Percentiles rank a stretch among this genome's conserved stretches.
Conservation (phyloP, 2,888 invertebrate species). For the Selenia dentaria region DNA sequence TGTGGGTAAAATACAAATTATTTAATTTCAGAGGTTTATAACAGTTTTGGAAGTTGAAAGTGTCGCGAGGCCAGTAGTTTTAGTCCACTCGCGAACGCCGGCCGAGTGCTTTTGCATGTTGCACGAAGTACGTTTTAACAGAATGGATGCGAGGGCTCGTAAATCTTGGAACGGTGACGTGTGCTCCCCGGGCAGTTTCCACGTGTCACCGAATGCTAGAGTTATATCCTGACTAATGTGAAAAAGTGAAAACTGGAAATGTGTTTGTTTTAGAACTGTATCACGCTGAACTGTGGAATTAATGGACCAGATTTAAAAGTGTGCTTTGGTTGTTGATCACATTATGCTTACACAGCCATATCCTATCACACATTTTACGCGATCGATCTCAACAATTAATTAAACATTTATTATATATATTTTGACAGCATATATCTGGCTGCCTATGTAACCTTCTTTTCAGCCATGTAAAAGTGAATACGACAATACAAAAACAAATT, state of each 20-base stretch:
- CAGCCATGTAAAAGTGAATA: too few relatives aligned
- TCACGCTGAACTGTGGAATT: neutral
- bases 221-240: constrained; percentile 14
- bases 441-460: too few relatives aligned
- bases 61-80: constrained; percentile 35
- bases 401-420: too few relatives aligned
- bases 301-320: neutral
- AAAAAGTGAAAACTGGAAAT: constrained; percentile 9
- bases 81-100: constrained; percentile 42
- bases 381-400: too few relatives aligned
- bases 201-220: constrained; percentile 20
- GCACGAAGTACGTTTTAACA: constrained; percentile 65
- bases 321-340: too few relatives aligned
- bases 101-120: constrained; percentile 55
- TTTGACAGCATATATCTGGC: too few relatives aligned
- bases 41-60: constrained; percentile 17
- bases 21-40: constrained; percentile 5
- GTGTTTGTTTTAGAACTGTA: constrained; percentile 7
- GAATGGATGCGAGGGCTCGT: constrained; percentile 64
- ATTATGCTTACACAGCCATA: too few relatives aligned
- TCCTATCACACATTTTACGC: too few relatives aligned
- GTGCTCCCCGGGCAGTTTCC: constrained; percentile 33
- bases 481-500: too few relatives aligned
- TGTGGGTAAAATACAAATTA: constrained; percentile 2
- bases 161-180: constrained; percentile 65